These are phyloP conservation scores for Brachionus calyciflorus DNA, from an alignment of 1,140 invertebrate species.

Conservation along the genomic window DNA sequence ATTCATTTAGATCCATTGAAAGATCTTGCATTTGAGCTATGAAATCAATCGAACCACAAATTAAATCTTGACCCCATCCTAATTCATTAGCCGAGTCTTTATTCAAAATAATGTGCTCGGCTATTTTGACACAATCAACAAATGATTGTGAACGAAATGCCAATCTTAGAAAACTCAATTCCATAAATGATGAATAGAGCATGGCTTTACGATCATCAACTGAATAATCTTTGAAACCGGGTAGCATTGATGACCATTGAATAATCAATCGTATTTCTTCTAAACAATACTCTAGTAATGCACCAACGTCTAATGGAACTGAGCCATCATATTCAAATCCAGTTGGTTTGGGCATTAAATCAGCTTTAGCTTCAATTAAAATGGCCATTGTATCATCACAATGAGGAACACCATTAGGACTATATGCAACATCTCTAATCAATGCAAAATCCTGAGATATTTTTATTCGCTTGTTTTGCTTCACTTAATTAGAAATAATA, in stretches of 20 bases:
- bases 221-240: slow-evolving; percentile 28
- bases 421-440: slow-evolving; percentile 40
- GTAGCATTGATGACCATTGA: slow-evolving; percentile 23
- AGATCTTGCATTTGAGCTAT: slow-evolving; percentile 46
- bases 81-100: slow-evolving; percentile 37
- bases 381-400: slow-evolving; percentile 46
- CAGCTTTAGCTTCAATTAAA: slow-evolving; percentile 43
- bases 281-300: slow-evolving; percentile 38
- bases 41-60: slow-evolving; percentile 46
- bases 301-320: slow-evolving; percentile 29
- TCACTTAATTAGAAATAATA: background rate
- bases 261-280: slow-evolving; percentile 41
- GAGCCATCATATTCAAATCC: slow-evolving; percentile 39
- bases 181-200: slow-evolving; percentile 44
- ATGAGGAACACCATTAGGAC: slow-evolving; percentile 40
- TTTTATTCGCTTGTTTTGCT: slow-evolving; percentile 15
- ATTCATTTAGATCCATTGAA: slow-evolving; percentile 39
- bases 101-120: slow-evolving; percentile 42
- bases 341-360: slow-evolving; percentile 33
- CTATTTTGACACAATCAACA: slow-evolving; percentile 45
- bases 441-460: slow-evolving; percentile 41
- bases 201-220: slow-evolving; percentile 46
- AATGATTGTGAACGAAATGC: slow-evolving; percentile 44
- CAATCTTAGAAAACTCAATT: slow-evolving; percentile 34
- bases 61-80: slow-evolving; percentile 44